These are phyloP conservation scores for Thomomys bottae DNA, from an alignment of 2,113 vertebrate genomes.

Conservation along the genomic window DNA sequence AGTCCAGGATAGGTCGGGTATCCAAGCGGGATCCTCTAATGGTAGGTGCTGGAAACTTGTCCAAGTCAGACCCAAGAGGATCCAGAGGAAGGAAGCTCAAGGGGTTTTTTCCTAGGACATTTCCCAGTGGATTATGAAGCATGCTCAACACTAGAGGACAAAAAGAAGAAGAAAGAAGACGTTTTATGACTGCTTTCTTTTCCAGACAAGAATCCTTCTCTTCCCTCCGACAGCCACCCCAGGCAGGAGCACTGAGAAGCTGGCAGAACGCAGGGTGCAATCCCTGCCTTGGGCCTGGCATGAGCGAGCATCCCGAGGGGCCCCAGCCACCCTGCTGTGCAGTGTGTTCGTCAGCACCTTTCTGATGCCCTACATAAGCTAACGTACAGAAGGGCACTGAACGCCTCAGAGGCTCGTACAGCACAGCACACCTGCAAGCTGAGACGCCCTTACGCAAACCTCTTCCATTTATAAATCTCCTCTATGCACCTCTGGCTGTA, in stretches of 20 bases:
- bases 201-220: not conserved
- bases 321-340: not conserved
- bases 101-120: slow-evolving; percentile 90
- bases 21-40: slow-evolving; percentile 92
- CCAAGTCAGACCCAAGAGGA: slow-evolving; percentile 91
- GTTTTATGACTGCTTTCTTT: not conserved
- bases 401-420: not conserved
- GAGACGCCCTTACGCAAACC: not conserved
- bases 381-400: not conserved
- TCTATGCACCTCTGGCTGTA: not conserved
- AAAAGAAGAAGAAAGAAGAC: not conserved
- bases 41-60: slow-evolving; percentile 91
- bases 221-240: not conserved
- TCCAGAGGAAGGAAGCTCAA: slow-evolving; percentile 89
- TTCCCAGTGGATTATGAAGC: slow-evolving; percentile 91
- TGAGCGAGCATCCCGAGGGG: not conserved
- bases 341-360: not conserved
- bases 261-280: not conserved
- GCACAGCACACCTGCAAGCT: not conserved
- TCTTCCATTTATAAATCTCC: not conserved
- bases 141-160: slow-evolving; percentile 87
- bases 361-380: not conserved
- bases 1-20: slow-evolving; percentile 93
- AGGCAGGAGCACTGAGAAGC: not conserved
- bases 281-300: no score